phyloP scores from a whole-genome alignment of 37 sponge, comb jelly and placozoan genomes.

The Ianthella basta region DNA sequence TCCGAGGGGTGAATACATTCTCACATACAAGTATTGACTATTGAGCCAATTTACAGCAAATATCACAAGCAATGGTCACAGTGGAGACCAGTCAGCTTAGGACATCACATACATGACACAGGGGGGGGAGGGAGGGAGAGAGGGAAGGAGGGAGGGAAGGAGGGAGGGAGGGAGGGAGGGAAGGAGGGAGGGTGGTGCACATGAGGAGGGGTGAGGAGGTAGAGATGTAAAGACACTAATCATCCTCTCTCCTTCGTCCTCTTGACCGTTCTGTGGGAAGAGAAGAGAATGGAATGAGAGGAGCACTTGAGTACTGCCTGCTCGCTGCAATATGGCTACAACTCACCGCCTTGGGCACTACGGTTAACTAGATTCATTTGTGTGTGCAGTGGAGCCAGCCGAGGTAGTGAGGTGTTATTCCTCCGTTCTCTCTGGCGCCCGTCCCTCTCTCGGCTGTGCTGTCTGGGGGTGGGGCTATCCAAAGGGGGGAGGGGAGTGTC shows the following conservation, averaged over 20 bases:
- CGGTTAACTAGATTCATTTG: slow-evolving; percentile 42
- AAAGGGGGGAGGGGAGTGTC: slow-evolving; percentile 25
- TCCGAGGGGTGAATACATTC: too few species aligned
- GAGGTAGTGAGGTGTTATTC: slow-evolving; percentile 39
- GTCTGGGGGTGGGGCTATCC: background rate
- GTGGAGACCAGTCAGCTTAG: too few species aligned
- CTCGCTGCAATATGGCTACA: background rate
- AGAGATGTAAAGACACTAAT: background rate
- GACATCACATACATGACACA: too few species aligned
- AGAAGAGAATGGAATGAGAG: background rate
- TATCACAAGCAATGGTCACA: too few species aligned
- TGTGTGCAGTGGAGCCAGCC: slow-evolving; percentile 56
- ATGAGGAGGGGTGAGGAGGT: slow-evolving; percentile 11
- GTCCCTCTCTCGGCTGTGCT: slow-evolving; percentile 10
- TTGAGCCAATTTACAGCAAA: too few species aligned
- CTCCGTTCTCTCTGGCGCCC: background rate
- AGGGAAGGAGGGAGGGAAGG: slow-evolving; percentile 17
- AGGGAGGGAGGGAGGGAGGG: slow-evolving; percentile 29
- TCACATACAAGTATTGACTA: too few species aligned
- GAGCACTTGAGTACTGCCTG: background rate
- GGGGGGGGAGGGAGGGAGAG: slow-evolving; percentile 26
- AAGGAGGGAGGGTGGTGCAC: slow-evolving; percentile 7
- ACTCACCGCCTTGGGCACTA: slow-evolving; percentile 23
- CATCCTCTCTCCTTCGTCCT: background rate
- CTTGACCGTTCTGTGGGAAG: slow-evolving; percentile 33